Base-by-base conservation (phyloP, 2,888 invertebrate genomes). In the Caenorhabditis sp. region DNA sequence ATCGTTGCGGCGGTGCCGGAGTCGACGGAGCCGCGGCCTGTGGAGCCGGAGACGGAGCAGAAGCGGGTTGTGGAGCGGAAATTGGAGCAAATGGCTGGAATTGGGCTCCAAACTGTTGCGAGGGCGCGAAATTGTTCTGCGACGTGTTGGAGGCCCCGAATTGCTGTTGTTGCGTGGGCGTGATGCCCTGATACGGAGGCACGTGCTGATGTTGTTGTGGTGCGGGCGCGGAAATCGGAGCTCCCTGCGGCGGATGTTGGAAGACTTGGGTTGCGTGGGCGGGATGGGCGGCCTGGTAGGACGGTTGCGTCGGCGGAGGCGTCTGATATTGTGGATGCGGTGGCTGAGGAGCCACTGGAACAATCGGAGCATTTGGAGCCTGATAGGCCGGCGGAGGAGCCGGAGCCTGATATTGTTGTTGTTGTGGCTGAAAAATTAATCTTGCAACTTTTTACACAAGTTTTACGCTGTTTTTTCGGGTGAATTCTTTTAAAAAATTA, bases 161-260 rank as follows among this genome's bases (percentile, higher is more conserved):
- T 30, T 15, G 20, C 17, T 26, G 46, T n/a, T 17, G 9, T 43
- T 46, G 27, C 13, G n/a, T n/a, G n/a, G n/a, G n/a, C n/a, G n/a
- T n/a, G n/a, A n/a, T n/a, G n/a, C n/a, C n/a, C n/a, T n/a, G n/a
- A 3, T 35, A 13, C 4, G 35, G 35, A 35, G 35, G 6, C 6
- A 52, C 15, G 26, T 73, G 55, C 27, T 48, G 48, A 9, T 55
- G 56, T 30, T 35, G 24, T 13, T 39, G 9, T 20, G 68, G 65
- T 2, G 65, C 63, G n/a, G 45, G 52, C 2, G 66, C 56, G 9
- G 66, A 30, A n/a, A 66, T 66, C 11, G 66, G 66, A 3, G 48
- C 30, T 20, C 56, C 58, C 15, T 45, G 65, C 9, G 58, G 62
- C n/a, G 68, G 46, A 22, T 61, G 68, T 17, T 70, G 70, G 43